Conservation (phyloP, 2,797 vertebrate genomes). For the Holocentrus rufus region DNA sequence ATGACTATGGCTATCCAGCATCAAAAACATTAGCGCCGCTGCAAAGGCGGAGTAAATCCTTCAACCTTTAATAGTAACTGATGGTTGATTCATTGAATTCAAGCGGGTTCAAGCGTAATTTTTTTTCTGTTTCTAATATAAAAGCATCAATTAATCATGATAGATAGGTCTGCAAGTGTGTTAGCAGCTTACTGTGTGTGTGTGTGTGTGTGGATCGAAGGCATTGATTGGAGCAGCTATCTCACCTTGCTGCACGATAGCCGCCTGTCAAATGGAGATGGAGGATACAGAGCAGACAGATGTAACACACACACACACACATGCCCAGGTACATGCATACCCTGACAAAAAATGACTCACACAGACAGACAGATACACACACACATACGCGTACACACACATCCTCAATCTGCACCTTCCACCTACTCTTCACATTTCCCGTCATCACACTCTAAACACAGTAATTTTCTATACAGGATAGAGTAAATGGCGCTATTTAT, state of each 20-base stretch:
- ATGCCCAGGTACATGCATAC: not conserved
- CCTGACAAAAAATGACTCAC: too few species aligned
- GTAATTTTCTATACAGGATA: slow-evolving; percentile 30
- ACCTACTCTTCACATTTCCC: slow-evolving; percentile 3
- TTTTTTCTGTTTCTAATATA: slow-evolving; percentile 32
- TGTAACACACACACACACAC: not conserved
- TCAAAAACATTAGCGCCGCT: not conserved
- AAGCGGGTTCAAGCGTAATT: slow-evolving; percentile 31
- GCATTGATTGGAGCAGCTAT: slow-evolving; percentile 71
- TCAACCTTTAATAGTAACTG: slow-evolving; percentile 45
- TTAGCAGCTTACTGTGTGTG: slow-evolving; percentile 55
- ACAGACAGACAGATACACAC: not conserved
- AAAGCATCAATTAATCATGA: slow-evolving; percentile 57
- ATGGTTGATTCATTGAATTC: slow-evolving; percentile 34
- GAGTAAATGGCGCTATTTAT: slow-evolving; percentile 1
- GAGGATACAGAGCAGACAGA: slow-evolving; percentile 59
- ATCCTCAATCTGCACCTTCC: slow-evolving; percentile 1
- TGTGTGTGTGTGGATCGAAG: slow-evolving; percentile 67
- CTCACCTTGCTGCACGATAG: slow-evolving; percentile 68
- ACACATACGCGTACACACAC: not conserved
- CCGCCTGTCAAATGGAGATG: slow-evolving; percentile 71
- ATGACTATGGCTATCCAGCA: slow-evolving; percentile 41
- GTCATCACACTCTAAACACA: slow-evolving; percentile 4
- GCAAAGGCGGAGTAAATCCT: slow-evolving; percentile 24
- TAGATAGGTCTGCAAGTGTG: slow-evolving; percentile 53